Evolutionary conservation across 2,797 vertebrate genomes (phyloP), one percentile per base, ranked within the genome.

Genomic region (Galagoides demidoff): DNA sequence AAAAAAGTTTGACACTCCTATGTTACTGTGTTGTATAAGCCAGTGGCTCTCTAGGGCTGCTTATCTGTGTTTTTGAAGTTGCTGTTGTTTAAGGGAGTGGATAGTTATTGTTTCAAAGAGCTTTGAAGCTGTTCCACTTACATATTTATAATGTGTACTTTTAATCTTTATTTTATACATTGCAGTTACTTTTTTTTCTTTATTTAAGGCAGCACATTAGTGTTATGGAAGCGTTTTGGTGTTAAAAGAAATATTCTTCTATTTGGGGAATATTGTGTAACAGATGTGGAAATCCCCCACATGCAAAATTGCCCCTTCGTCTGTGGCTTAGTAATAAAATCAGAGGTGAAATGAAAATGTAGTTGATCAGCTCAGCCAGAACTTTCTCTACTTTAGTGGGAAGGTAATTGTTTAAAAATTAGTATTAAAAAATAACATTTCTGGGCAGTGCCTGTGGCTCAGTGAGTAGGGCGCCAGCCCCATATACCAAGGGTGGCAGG

Each of bases 211-310:
- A 78, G 61, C 12, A 34, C 11, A 7, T 91, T 61, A 34, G 70
- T 86, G 10, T 91, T 87, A 86, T 5, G 74, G 89, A 82, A 95
- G 85, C 77, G 63, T 89, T 95, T 68, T 96, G 73, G 95, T 93
- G 61, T 85, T 94, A 74, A 89, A 59, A 73, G 92, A 95, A 82
- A 71, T 92, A 37, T 81, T 84, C 14, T 88, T 90, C 95, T 90
- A 89, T 89, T 94, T 95, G 39, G 71, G 61, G 20, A 85, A 66
- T 94, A 87, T 96, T 96, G 57, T 77, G 23, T 73, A 95, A 63
- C 31, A 85, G 76, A 61, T 86, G 61, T 85, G 95, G 95, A 96
- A 96, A 89, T 92, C 81, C 94, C 92, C 55, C 49, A 71, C 49
- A 66, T 81, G 55, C 73, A 95, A 85, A 89, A 39, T 9, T 89